Base-by-base conservation (phyloP, 2,888 invertebrate genomes). In the Pseudococcus viburni region DNA sequence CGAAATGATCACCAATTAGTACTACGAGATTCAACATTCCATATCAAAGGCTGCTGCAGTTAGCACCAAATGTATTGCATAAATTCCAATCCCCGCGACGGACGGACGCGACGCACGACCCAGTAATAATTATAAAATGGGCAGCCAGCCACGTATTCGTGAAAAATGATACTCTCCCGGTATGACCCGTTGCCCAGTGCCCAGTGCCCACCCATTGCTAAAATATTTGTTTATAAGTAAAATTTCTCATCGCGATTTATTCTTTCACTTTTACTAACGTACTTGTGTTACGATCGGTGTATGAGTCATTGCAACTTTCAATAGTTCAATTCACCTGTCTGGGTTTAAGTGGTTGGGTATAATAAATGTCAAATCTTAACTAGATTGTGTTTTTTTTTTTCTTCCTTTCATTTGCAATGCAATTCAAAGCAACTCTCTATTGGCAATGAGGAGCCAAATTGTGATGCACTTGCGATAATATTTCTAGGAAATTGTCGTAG, bases 91-190 rank as follows among this genome's bases (percentile, higher is more conserved):
- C 42, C 22, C 42, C 22, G 19, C 42, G 17, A 42, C n/a, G 1
- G 8, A 42, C 42, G 42, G 42, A 42, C 17, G n/a, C 80, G 33
- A 33, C 64, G 22, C 19, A 64, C 77, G 77, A 39, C 46, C 42
- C 15, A 46, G n/a, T 83, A 83, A 83, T 83, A 46, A 83, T 64
- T 64, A 64, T 83, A 83, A 83, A 83, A 83, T 83, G 80, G 80
- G 80, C 80, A 83, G 2, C 15, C 7, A 42, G 80, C 80, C 80
- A 83, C 80, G 17, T 8, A 39, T 73, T 73, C 33, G 33, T 73
- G 73, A 73, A 73, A 73, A 73, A 73, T 73, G 33, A 73, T 73
- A 73, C 73, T 73, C 73, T 64, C 3, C 19, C 22, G 5, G n/a
- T 64, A 22, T 11, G 15, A 17, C 55, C 55, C 22, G 68, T 68